A percentile compares a stretch with the other conserved stretches of the same genome.
These are phyloP conservation scores for Perccottus glenii DNA, from an alignment of 2,113 vertebrate species.

Conservation along the genomic window DNA sequence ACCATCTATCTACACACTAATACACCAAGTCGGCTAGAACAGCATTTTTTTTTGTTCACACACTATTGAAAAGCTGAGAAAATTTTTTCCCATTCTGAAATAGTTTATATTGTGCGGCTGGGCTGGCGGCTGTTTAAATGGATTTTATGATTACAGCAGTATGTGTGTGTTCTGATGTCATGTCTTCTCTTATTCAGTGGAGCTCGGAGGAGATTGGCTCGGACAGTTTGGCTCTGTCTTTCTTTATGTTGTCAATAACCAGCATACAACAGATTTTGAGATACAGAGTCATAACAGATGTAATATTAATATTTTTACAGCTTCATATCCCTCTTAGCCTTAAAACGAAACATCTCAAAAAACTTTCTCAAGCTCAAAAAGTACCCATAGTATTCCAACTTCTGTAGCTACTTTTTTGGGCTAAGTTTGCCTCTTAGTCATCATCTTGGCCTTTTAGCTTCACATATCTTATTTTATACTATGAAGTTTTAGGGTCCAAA, in stretches of 20 bases:
- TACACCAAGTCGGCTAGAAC: slow-evolving; percentile 27
- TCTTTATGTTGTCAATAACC: not conserved
- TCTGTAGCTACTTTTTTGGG: too few relatives aligned
- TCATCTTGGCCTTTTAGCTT: too few relatives aligned
- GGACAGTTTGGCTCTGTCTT: not conserved
- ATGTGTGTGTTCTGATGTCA: not conserved
- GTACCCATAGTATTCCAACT: too few relatives aligned
- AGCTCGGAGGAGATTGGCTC: not conserved
- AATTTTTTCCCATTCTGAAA: slow-evolving; percentile 21
- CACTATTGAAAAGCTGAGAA: slow-evolving; percentile 18
- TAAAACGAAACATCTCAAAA: not conserved
- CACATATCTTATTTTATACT: too few relatives aligned
- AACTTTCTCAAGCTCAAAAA: not conserved
- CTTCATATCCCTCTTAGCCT: not conserved
- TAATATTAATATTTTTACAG: not conserved
- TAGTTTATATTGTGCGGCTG: slow-evolving; percentile 12
- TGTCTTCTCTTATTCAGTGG: not conserved
- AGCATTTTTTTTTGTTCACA: slow-evolving; percentile 30
- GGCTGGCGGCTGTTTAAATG: slow-evolving; percentile 14
- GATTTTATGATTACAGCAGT: slow-evolving; percentile 5
- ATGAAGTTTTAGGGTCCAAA: too few relatives aligned
- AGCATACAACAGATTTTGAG: not conserved
- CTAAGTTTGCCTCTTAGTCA: too few relatives aligned
- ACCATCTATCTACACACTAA: slow-evolving; percentile 38
- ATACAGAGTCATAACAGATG: not conserved